Evolutionary conservation across 2,113 vertebrate genomes (phyloP).

Genomic region (Bos javanicus): DNA sequence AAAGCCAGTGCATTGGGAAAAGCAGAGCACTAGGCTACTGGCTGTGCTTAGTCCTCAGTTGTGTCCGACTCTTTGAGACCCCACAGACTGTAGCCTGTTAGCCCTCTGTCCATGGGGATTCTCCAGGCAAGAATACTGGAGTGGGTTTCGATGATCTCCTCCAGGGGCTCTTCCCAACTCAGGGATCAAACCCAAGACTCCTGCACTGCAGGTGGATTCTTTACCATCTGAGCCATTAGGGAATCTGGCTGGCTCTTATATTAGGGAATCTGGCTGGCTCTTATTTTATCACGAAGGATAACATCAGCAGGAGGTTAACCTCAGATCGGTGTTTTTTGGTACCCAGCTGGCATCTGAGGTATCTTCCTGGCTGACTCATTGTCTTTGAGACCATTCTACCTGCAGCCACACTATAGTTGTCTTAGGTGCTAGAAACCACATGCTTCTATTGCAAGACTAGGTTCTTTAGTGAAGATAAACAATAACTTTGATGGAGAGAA

Average conservation of each 20-base stretch:
- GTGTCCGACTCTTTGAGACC: not conserved
- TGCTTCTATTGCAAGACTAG: not conserved
- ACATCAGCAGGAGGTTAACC: not conserved
- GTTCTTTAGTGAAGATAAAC: not conserved
- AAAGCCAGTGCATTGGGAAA: not conserved
- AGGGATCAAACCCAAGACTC: not conserved
- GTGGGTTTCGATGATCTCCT: not conserved
- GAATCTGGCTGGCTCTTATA: not conserved
- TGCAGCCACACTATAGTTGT: not conserved
- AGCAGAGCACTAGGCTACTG: not conserved
- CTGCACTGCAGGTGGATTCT: not conserved
- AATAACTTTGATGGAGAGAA: not conserved
- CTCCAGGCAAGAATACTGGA: not conserved
- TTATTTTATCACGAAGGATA: not conserved
- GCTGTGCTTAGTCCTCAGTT: not conserved
- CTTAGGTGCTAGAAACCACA: not conserved
- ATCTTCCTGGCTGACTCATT: not conserved
- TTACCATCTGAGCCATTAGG: not conserved
- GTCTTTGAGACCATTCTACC: not conserved
- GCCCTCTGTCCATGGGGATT: not conserved
- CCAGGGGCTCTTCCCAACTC: not conserved
- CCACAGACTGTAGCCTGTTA: not conserved
- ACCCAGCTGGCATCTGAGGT: not conserved
- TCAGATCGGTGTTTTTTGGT: not conserved
- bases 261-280: not conserved